Evolutionary conservation across 2,888 invertebrate genomes (phyloP).

Genomic region (Sinelater perroti): DNA sequence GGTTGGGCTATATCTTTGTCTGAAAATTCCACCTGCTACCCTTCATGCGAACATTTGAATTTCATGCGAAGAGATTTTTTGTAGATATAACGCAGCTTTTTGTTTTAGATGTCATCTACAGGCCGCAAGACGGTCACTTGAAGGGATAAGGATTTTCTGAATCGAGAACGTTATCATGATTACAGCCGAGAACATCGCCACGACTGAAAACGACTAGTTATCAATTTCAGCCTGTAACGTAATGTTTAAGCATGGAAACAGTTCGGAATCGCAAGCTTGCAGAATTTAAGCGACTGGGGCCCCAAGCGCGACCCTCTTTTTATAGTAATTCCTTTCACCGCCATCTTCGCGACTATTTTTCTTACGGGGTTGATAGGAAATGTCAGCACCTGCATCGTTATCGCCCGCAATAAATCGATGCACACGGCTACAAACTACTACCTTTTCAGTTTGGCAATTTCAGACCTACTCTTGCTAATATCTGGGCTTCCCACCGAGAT

Average conservation of each 20-base stretch:
- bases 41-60: too few species aligned
- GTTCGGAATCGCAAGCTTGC: slow-evolving; percentile 4
- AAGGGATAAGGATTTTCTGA: too few species aligned
- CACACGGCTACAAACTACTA: slow-evolving; percentile 87
- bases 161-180: too few species aligned
- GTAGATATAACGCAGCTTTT: too few species aligned
- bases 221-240: too few species aligned
- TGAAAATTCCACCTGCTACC: too few species aligned
- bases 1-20: too few species aligned
- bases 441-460: slow-evolving; percentile 81
- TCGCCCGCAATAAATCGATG: slow-evolving; percentile 79
- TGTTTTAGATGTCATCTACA: too few species aligned
- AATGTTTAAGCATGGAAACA: slow-evolving; percentile 2
- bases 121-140: too few species aligned
- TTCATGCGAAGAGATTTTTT: too few species aligned
- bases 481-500: slow-evolving; percentile 85
- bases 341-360: slow-evolving; percentile 74
- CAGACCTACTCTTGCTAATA: slow-evolving; percentile 76
- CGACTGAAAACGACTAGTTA: too few species aligned
- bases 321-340: slow-evolving; percentile 72
- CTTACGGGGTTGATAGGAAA: slow-evolving; percentile 80
- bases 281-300: slow-evolving; percentile 49
- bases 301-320: slow-evolving; percentile 66
- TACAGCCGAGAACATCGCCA: too few species aligned
- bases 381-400: slow-evolving; percentile 80